phyloP scores from a whole-genome alignment of 2,113 vertebrate genomes.

The Nyctibius bracteatus region DNA sequence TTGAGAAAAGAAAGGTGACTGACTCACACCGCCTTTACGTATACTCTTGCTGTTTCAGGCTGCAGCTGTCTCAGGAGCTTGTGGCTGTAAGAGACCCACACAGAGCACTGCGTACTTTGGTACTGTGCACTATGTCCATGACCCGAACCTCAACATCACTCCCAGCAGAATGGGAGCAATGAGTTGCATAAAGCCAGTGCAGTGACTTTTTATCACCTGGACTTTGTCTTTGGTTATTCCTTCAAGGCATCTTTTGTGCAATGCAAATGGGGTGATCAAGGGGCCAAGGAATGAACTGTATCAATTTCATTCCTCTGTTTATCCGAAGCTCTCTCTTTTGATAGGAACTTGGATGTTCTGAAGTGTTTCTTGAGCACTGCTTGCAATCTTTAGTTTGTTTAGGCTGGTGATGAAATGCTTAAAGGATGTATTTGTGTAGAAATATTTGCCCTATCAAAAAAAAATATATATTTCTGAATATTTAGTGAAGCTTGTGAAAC shows the following conservation, averaged over 20 bases:
- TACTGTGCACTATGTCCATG: neutral
- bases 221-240: neutral
- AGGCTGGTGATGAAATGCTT: neutral
- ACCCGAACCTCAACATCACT: neutral
- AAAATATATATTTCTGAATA: neutral
- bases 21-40: neutral
- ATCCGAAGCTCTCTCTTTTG: neutral
- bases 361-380: neutral
- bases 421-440: neutral
- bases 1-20: neutral
- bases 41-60: neutral
- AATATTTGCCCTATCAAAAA: neutral
- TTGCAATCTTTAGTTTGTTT: neutral
- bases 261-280: neutral
- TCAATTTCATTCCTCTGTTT: neutral
- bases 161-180: neutral
- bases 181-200: neutral
- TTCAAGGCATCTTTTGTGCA: neutral
- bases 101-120: neutral
- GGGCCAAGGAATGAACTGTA: neutral
- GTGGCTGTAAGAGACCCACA: neutral
- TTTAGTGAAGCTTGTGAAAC: neutral
- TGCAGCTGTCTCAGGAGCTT: neutral
- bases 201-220: neutral
- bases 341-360: neutral